Evolutionary conservation across 2,888 invertebrate genomes (phyloP).

Genomic region (Netelia inedita): DNA sequence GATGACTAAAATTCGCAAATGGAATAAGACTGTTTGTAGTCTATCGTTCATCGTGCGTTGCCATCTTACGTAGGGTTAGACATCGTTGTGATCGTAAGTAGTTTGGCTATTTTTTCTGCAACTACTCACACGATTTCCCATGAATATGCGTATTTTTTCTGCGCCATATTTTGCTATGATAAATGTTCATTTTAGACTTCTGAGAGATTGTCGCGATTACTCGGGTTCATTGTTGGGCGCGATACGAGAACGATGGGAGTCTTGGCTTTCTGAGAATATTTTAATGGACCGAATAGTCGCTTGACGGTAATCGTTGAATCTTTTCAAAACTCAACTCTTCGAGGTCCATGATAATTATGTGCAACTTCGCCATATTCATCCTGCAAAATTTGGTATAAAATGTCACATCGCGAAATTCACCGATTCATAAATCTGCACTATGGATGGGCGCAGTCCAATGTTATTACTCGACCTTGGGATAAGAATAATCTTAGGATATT

Average conservation of each 20-base stretch:
- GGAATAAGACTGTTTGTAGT: constrained; percentile 11
- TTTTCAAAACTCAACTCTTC: not conserved
- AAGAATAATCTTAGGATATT: not conserved
- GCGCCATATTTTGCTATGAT: too few relatives aligned
- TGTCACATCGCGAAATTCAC: not conserved
- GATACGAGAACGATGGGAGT: too few relatives aligned
- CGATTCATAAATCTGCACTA: not conserved
- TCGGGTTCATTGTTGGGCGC: too few relatives aligned
- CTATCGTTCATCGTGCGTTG: not conserved
- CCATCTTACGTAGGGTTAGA: constrained; percentile 4
- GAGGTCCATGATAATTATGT: not conserved
- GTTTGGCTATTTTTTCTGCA: not conserved
- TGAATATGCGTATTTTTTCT: too few relatives aligned
- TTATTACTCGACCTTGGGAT: not conserved
- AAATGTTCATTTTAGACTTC: too few relatives aligned
- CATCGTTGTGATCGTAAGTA: not conserved
- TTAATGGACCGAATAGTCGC: too few relatives aligned
- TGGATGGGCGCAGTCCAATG: not conserved
- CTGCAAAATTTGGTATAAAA: not conserved
- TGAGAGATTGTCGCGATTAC: too few relatives aligned
- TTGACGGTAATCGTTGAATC: too few relatives aligned
- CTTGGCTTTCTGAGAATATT: too few relatives aligned
- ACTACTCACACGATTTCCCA: too few relatives aligned
- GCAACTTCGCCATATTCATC: not conserved
- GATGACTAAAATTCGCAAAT: constrained; percentile 32